phyloP scores from a whole-genome alignment of 2,888 invertebrate species.

The Brachycybe producta region DNA sequence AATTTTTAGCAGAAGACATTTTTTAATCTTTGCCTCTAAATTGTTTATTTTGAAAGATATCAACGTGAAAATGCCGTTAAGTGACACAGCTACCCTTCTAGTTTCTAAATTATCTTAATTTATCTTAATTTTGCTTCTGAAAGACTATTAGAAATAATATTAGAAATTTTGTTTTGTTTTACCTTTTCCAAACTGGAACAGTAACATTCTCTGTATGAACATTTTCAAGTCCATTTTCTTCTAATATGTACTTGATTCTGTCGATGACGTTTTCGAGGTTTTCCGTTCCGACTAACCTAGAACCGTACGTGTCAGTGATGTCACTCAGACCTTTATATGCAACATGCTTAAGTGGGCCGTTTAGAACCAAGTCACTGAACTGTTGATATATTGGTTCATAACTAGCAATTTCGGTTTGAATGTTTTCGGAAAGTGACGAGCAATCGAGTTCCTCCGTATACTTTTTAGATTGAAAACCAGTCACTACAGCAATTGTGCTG shows the following conservation, averaged over 20 bases:
- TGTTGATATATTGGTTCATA: not conserved
- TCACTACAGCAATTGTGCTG: not conserved
- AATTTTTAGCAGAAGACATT: too few relatives aligned
- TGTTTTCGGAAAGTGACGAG: not conserved
- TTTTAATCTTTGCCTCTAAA: too few relatives aligned
- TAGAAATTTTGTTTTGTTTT: not conserved
- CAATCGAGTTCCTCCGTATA: not conserved
- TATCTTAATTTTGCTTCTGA: too few relatives aligned
- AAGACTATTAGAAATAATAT: too few relatives aligned
- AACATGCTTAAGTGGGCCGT: slow-evolving; percentile 4
- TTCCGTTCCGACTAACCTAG: slow-evolving; percentile 7
- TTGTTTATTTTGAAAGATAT: too few relatives aligned
- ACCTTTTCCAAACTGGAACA: slow-evolving; percentile 14
- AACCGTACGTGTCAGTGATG: slow-evolving; percentile 12
- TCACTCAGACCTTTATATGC: slow-evolving; percentile 6
- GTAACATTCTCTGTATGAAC: slow-evolving; percentile 13
- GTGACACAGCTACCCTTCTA: too few relatives aligned
- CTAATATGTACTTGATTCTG: slow-evolving; percentile 3
- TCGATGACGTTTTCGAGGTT: slow-evolving; percentile 15
- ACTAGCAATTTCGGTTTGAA: slow-evolving; percentile 10
- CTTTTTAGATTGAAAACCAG: not conserved
- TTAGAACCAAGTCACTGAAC: slow-evolving; percentile 2
- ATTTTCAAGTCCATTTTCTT: not conserved
- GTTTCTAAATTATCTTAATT: too few relatives aligned
- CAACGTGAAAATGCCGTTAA: too few relatives aligned